A percentile compares a stretch with the other conserved stretches of the same genome.
Evolutionary conservation across 2,797 vertebrate species (phyloP).

Genomic region (Neomorphus geoffroyi): DNA sequence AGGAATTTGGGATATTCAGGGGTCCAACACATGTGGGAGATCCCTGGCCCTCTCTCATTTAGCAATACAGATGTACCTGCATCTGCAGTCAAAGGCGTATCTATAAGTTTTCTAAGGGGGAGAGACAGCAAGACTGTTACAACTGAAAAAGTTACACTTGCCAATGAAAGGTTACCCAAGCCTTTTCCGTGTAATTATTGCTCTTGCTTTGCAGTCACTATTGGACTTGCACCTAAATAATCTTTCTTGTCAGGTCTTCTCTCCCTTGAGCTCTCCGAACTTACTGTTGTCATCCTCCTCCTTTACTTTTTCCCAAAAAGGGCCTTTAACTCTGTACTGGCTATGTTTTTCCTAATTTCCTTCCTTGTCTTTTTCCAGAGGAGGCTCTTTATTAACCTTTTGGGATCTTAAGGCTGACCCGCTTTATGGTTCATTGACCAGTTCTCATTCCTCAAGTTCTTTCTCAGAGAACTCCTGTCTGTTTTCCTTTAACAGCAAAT

Average conservation of each 20-base stretch:
- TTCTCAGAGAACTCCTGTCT: slow-evolving; percentile 15
- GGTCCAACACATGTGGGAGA: rapidly evolving
- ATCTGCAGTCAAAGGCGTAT: not conserved
- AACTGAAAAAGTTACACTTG: not conserved
- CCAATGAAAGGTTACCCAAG: not conserved
- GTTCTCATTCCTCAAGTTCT: slow-evolving; percentile 59
- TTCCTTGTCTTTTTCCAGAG: not conserved
- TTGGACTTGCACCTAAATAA: not conserved
- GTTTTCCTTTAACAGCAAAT: slow-evolving; percentile 40
- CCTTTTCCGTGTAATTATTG: not conserved
- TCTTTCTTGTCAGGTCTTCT: not conserved
- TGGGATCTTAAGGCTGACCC: slow-evolving; percentile 1
- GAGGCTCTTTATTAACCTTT: slow-evolving; percentile 37
- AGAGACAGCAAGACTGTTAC: not conserved
- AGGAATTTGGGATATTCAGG: not conserved
- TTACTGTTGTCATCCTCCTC: not conserved
- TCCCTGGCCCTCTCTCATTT: not conserved
- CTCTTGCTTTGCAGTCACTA: not conserved
- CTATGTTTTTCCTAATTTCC: not conserved
- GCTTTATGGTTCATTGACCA: slow-evolving; percentile 36
- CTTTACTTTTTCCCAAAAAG: not conserved
- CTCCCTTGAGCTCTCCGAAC: not conserved
- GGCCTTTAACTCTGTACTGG: not conserved
- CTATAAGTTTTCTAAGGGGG: not conserved
- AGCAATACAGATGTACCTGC: not conserved